Evolutionary conservation across 2,113 vertebrate species (phyloP).

Genomic region (Mobula hypostoma): DNA sequence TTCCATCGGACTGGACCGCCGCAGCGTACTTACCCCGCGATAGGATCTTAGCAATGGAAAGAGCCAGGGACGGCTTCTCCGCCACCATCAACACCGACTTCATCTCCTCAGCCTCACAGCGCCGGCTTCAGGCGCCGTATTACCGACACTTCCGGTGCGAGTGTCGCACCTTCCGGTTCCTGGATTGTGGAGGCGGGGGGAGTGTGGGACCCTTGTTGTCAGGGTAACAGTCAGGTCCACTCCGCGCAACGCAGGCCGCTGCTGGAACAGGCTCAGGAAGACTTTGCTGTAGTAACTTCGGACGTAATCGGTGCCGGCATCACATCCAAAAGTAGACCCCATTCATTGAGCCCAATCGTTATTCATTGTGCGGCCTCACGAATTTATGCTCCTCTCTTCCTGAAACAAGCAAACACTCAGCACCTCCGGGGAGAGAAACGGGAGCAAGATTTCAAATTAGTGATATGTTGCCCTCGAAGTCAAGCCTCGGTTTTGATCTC

Average conservation of each 20-base stretch:
- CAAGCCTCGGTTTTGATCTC: too few relatives aligned
- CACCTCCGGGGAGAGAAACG: background rate
- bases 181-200: too few relatives aligned
- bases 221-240: background rate
- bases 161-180: background rate
- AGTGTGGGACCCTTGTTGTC: background rate
- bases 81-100: slow-evolving; percentile 88
- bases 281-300: too few relatives aligned
- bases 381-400: background rate
- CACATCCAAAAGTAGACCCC: background rate
- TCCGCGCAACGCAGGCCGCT: background rate
- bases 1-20: background rate
- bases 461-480: too few relatives aligned
- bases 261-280: too few relatives aligned
- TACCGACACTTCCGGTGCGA: background rate
- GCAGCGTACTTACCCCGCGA: slow-evolving; percentile 70
- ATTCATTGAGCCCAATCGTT: background rate
- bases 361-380: background rate
- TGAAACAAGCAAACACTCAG: background rate
- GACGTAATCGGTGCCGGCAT: too few relatives aligned
- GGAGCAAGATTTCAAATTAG: background rate
- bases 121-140: background rate
- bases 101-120: slow-evolving; percentile 53
- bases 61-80: slow-evolving; percentile 90
- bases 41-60: slow-evolving; percentile 91